Evolutionary conservation across 2,888 invertebrate species (phyloP), one percentile per base, ranked within the genome.

Genomic region (Phrixothrix hirtus): DNA sequence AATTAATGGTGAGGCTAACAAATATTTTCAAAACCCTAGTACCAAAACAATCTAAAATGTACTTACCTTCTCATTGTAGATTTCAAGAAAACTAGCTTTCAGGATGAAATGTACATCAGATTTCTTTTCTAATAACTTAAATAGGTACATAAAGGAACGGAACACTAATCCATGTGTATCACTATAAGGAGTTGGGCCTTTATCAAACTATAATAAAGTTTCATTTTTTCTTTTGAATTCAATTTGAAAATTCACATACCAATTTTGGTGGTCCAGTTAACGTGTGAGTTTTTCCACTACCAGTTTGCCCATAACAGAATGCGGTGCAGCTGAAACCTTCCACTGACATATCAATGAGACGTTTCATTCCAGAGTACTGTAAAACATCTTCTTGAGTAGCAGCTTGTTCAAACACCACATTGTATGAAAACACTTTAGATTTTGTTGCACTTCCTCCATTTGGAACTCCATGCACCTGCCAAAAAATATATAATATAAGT

Each of bases 301-400:
- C 95, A 0, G 96, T 96, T 78, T 96, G 96, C 1, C 96, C 96
- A 76, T 96, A 96, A 71, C 96, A 96, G 76, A 96, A 92, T 15
- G 89, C 91, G 1, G 96, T 96, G 69, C 94, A 93, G 17, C 91
- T 88, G 74, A 94, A 96, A 13, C 96, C 96, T 71, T 94, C 93
- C 26, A 95, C 85, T 1, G 94, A 91, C 93, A 95, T 95, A 73
- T 95, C 92, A 49, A 96, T 85, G 10, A 96, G 84, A 39, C 91
- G 81, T 70, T 92, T 94, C 55, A 95, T 85, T 1, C 95, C 95
- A 0, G 90, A 94, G 77, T 89, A 92, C 71, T 94, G 90, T 52
- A 96, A 79, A 34, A 96, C 84, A 69, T 95, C 95, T 67, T 84
- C 84, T 64, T 87, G 87, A 0, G 88, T 88, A 0, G 95, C 92